Percentiles rank a stretch among this genome's conserved stretches.
Conservation (phyloP, 1,140 invertebrate species). For the Euschistus heros region DNA sequence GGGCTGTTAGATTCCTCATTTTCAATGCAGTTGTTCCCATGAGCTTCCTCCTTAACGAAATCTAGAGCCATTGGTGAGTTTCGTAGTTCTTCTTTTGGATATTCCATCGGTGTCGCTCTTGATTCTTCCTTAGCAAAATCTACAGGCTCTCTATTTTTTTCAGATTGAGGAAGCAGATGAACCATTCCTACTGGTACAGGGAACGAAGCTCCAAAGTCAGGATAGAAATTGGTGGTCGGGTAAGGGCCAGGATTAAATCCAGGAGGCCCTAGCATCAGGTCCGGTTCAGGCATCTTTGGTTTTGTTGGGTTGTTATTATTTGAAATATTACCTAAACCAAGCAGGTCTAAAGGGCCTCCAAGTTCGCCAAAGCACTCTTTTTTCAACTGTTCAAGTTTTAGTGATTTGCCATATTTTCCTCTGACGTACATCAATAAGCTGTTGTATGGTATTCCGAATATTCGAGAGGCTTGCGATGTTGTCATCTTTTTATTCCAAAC, state of each 20-base stretch:
- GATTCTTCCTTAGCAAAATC: constrained; percentile 20
- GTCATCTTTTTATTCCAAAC: constrained; percentile 92
- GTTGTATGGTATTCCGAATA: constrained; percentile 86
- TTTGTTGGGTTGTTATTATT: constrained; percentile 54
- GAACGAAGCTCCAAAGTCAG: constrained; percentile 63
- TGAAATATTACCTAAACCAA: constrained; percentile 48
- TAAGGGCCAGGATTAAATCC: constrained; percentile 51
- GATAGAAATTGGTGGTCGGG: constrained; percentile 52
- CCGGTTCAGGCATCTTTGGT: constrained; percentile 37
- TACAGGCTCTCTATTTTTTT: constrained; percentile 45
- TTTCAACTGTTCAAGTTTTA: constrained; percentile 73
- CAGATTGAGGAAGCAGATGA: constrained; percentile 62
- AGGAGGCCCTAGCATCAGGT: constrained; percentile 33
- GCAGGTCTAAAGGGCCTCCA: constrained; percentile 48
- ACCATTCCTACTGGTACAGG: constrained; percentile 74
- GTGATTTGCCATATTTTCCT: constrained; percentile 82
- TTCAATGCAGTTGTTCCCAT: constrained; percentile 24
- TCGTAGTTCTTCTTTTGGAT: constrained; percentile 28
- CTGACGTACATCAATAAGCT: constrained; percentile 82
- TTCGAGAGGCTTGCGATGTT: constrained; percentile 78
- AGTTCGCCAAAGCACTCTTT: constrained; percentile 70
- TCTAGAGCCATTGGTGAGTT: constrained; percentile 28
- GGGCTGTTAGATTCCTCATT: constrained; percentile 19
- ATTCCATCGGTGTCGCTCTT: constrained; percentile 23
- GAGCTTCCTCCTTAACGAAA: constrained; percentile 28